These are phyloP conservation scores for Campoplex nolae DNA, from an alignment of 2,888 invertebrate genomes.

Conservation along the genomic window DNA sequence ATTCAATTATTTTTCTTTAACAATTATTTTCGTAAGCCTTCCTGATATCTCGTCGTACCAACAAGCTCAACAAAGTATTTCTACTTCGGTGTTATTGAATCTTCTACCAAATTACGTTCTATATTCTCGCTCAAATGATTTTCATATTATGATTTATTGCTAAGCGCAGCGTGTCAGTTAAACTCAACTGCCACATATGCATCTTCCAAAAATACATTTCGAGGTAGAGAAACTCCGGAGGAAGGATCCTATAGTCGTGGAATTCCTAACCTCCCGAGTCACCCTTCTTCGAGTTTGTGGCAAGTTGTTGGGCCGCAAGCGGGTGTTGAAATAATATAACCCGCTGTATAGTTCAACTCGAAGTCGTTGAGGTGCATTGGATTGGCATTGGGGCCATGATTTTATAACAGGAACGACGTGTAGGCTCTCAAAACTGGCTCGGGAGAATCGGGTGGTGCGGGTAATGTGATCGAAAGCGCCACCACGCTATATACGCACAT, in stretches of 20 bases:
- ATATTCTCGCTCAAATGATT: neutral
- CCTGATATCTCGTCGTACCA: neutral
- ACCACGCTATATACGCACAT: conserved; percentile 45
- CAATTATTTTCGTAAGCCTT: neutral
- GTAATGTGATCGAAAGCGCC: conserved; percentile 71
- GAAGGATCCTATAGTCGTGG: conserved; percentile 40
- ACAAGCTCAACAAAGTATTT: neutral
- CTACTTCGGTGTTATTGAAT: neutral
- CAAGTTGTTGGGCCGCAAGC: conserved; percentile 27
- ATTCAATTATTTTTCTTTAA: neutral
- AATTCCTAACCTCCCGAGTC: conserved; percentile 61
- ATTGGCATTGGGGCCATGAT: conserved; percentile 59
- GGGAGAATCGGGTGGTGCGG: conserved; percentile 44
- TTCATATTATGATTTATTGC: neutral
- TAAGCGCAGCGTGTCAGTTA: neutral
- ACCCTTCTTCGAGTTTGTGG: conserved; percentile 37
- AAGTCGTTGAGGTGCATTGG: conserved; percentile 1
- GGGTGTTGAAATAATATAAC: conserved; percentile 34
- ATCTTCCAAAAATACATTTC: conserved; percentile 42
- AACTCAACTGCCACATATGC: conserved; percentile 2
- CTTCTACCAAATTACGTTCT: neutral
- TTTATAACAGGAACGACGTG: conserved; percentile 63
- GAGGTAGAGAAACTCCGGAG: conserved; percentile 14
- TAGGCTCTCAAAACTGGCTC: conserved; percentile 49
- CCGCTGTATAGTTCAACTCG: neutral